phyloP scores from a whole-genome alignment of 2,888 invertebrate species.

The Tenthredo scrophulariae region DNA sequence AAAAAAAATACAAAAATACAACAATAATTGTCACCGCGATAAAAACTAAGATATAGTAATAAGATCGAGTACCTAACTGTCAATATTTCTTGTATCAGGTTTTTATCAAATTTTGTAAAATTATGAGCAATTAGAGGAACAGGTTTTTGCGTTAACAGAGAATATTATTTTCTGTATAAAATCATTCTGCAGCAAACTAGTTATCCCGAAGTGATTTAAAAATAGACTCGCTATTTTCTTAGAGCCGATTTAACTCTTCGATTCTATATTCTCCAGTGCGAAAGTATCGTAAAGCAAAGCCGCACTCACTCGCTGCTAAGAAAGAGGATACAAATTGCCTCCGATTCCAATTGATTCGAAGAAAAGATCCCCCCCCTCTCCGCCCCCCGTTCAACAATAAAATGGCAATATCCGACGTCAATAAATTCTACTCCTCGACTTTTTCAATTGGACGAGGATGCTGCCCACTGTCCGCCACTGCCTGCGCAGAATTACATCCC shows the following conservation, averaged over 20 bases:
- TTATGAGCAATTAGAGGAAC: too few relatives aligned
- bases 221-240: not conserved
- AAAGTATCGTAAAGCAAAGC: slow-evolving; percentile 45
- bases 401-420: slow-evolving; percentile 53
- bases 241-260: slow-evolving; percentile 44
- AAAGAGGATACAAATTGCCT: slow-evolving; percentile 52
- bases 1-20: not conserved
- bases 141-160: too few relatives aligned
- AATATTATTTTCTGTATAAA: not conserved
- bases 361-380: slow-evolving; percentile 28
- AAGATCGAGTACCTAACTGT: not conserved
- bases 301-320: slow-evolving; percentile 47
- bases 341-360: slow-evolving; percentile 50
- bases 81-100: not conserved
- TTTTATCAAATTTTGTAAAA: not conserved
- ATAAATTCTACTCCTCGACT: slow-evolving; percentile 48
- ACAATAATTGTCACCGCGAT: not conserved
- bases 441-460: slow-evolving; percentile 43
- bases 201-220: not conserved
- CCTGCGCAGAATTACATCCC: slow-evolving; percentile 34
- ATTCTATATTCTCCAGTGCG: not conserved
- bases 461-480: slow-evolving; percentile 44
- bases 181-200: not conserved
- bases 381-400: slow-evolving; percentile 43
- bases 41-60: not conserved